Conservation (phyloP, 2,888 invertebrate species). For the Chloromyia formosa region DNA sequence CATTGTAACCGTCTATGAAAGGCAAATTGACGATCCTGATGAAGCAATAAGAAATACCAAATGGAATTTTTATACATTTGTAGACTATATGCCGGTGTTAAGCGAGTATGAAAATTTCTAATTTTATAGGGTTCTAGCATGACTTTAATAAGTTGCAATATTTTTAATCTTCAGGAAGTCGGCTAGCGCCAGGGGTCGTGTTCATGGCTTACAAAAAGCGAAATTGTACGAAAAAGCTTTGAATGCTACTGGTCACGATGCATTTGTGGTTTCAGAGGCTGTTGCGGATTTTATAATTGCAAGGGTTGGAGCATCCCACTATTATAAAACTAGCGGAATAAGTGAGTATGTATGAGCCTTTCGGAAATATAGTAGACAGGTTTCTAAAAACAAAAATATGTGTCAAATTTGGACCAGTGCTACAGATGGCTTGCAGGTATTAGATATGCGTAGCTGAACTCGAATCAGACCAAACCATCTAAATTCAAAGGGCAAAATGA, state of each 20-base stretch:
- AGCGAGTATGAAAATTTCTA: not conserved
- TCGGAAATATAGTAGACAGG: too few relatives aligned
- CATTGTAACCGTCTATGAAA: not conserved
- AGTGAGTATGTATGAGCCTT: conserved; percentile 16
- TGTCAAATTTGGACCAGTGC: too few relatives aligned
- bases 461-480: too few relatives aligned
- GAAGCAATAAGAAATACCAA: not conserved
- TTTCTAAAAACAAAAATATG: too few relatives aligned
- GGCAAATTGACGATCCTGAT: conserved; percentile 20
- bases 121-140: too few relatives aligned
- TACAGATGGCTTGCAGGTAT: too few relatives aligned
- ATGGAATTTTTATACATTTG: conserved; percentile 37
- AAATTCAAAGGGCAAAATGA: too few relatives aligned
- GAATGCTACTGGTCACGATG: conserved; percentile 30
- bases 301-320: not conserved
- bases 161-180: conserved; percentile 6
- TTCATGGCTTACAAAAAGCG: not conserved
- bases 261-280: not conserved
- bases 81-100: not conserved
- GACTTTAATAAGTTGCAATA: not conserved
- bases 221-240: conserved; percentile 32
- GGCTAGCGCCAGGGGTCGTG: not conserved
- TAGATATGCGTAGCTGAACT: too few relatives aligned
- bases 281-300: conserved; percentile 23
- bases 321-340: conserved; percentile 21